Conservation (phyloP, 2,888 invertebrate genomes). For the Trachelus tabidus region DNA sequence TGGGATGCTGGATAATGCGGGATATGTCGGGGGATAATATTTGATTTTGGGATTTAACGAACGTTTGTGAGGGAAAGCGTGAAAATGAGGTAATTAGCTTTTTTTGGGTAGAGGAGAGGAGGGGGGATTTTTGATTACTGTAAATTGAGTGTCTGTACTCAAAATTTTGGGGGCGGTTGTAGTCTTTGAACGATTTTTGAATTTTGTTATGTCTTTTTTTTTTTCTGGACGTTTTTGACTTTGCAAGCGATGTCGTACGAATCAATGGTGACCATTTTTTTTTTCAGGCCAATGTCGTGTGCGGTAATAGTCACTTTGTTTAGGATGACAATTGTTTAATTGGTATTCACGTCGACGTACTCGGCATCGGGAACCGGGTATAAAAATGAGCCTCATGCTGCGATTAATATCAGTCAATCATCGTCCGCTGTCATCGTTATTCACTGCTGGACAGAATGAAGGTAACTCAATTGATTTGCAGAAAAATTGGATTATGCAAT, state of each 20-base stretch:
- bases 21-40: too few species aligned
- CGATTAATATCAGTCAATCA: constrained; percentile 17
- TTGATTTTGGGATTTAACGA: too few species aligned
- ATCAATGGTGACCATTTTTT: constrained; percentile 8
- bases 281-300: constrained; percentile 18
- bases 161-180: too few species aligned
- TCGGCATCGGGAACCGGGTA: constrained; percentile 4
- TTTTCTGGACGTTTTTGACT: too few species aligned
- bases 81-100: not conserved
- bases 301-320: constrained; percentile 12
- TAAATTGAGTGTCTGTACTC: not conserved
- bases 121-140: not conserved
- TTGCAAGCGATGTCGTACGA: not conserved
- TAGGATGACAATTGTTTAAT: constrained; percentile 10
- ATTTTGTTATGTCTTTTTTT: too few species aligned
- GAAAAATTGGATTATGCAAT: too few species aligned
- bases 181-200: too few species aligned
- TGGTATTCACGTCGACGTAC: constrained; percentile 15
- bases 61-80: too few species aligned
- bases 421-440: constrained; percentile 8
- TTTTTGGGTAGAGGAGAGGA: not conserved
- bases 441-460: constrained; percentile 4
- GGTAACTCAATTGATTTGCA: not conserved
- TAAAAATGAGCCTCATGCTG: constrained; percentile 10
- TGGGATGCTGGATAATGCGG: too few species aligned